These are phyloP conservation scores for Trachymyrmex septentrionalis DNA, from an alignment of 1,140 invertebrate species.

Conservation along the genomic window DNA sequence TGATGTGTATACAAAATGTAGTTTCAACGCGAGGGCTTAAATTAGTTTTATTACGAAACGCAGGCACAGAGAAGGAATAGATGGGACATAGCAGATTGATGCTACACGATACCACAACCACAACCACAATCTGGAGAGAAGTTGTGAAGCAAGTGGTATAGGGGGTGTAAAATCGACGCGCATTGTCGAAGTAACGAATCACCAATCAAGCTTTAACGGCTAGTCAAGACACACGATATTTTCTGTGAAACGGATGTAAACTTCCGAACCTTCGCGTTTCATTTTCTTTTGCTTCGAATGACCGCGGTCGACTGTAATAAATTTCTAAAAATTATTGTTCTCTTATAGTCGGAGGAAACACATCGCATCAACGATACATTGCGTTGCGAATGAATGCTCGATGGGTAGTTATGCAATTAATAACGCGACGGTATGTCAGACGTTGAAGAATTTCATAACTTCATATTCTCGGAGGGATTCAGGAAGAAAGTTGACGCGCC, in stretches of 20 bases:
- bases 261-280: constrained; percentile 19
- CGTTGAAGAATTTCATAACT: constrained; percentile 59
- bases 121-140: neutral
- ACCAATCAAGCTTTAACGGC: constrained; percentile 44
- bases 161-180: constrained; percentile 1
- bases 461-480: constrained; percentile 22
- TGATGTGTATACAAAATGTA: neutral
- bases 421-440: constrained; percentile 44
- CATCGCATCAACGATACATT: constrained; percentile 42
- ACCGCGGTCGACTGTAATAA: constrained; percentile 8
- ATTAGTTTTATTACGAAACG: constrained; percentile 43
- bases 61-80: neutral
- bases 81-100: constrained; percentile 38
- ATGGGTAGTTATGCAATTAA: constrained; percentile 35
- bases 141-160: constrained; percentile 2
- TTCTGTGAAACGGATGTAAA: neutral
- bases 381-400: neutral
- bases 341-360: neutral
- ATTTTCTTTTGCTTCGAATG: constrained; percentile 1
- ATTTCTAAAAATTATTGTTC: constrained; percentile 37
- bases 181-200: constrained; percentile 7
- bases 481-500: constrained; percentile 40
- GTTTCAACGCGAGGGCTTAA: neutral
- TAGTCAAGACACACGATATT: constrained; percentile 32
- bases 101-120: constrained; percentile 29